Conservation (phyloP, 2,888 invertebrate genomes). For the Isotomurus palustris region DNA sequence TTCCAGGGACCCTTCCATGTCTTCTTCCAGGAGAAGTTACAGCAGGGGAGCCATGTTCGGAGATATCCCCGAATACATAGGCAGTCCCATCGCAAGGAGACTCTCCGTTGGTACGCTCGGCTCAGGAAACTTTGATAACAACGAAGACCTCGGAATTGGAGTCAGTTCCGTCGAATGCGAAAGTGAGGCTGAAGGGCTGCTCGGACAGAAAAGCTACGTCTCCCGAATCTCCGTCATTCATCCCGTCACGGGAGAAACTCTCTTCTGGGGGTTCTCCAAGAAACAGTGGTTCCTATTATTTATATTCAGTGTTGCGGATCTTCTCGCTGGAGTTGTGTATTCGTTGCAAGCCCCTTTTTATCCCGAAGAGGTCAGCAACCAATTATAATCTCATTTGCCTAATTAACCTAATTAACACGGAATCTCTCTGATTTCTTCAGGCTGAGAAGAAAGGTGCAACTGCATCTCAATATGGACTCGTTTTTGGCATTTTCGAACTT, state of each 20-base stretch:
- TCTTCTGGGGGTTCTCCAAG: constrained; percentile 56
- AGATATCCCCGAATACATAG: constrained; percentile 26
- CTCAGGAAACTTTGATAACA: neutral
- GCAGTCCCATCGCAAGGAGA: constrained; percentile 3
- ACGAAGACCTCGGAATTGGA: constrained; percentile 1
- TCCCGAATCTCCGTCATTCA: constrained; percentile 16
- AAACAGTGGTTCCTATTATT: constrained; percentile 73
- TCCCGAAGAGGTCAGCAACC: constrained; percentile 63
- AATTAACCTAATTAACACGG: neutral
- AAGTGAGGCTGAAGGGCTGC: constrained; percentile 5
- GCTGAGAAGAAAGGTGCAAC: constrained; percentile 76
- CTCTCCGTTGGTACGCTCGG: constrained; percentile 2
- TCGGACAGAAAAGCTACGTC: constrained; percentile 4
- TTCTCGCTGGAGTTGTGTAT: constrained; percentile 78
- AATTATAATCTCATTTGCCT: neutral
- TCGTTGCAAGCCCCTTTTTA: constrained; percentile 81
- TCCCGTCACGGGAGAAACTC: constrained; percentile 26
- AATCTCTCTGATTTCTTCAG: constrained; percentile 56
- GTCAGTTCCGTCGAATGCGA: constrained; percentile 7
- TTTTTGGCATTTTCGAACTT: constrained; percentile 80
- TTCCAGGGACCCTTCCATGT: constrained; percentile 24
- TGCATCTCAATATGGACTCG: constrained; percentile 76
- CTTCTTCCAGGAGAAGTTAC: constrained; percentile 20
- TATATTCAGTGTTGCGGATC: constrained; percentile 74
- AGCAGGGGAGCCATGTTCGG: constrained; percentile 28